These are phyloP conservation scores for Oligia latruncula DNA, from an alignment of 2,888 invertebrate species.

Conservation along the genomic window DNA sequence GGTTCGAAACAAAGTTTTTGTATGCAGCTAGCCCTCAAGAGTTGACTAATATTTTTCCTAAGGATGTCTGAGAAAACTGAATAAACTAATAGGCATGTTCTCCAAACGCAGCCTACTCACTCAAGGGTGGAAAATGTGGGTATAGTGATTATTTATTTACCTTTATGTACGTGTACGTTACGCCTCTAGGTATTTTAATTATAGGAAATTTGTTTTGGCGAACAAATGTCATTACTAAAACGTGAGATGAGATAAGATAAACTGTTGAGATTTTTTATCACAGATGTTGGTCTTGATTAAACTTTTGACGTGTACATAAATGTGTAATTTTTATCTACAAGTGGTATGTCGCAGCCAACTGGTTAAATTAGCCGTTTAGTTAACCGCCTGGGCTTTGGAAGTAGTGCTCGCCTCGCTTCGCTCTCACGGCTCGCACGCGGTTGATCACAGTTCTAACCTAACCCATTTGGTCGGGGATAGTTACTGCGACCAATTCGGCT, in stretches of 20 bases:
- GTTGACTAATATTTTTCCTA: constrained; percentile 67
- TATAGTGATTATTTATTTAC: not conserved
- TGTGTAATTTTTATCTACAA: not conserved
- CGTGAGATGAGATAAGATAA: constrained; percentile 16
- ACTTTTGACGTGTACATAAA: not conserved
- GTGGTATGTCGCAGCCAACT: constrained; percentile 80
- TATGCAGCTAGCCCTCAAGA: constrained; percentile 71
- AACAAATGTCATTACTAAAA: not conserved
- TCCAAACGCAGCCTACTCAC: not conserved
- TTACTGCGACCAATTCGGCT: no score
- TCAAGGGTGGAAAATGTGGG: not conserved
- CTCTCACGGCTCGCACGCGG: no score
- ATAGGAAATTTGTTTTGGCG: not conserved
- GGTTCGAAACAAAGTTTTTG: constrained; percentile 74
- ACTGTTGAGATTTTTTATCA: constrained; percentile 4
- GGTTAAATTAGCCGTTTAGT: constrained; percentile 95
- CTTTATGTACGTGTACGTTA: not conserved
- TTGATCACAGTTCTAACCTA: no score
- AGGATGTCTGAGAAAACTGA: constrained; percentile 65
- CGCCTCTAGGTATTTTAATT: not conserved
- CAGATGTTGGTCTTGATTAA: constrained; percentile 1
- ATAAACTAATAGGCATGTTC: not conserved
- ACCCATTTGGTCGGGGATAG: no score
- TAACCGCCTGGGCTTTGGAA: no score
- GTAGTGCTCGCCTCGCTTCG: no score